Conservation (phyloP, 2,888 invertebrate species). For the Andrena bicolor region DNA sequence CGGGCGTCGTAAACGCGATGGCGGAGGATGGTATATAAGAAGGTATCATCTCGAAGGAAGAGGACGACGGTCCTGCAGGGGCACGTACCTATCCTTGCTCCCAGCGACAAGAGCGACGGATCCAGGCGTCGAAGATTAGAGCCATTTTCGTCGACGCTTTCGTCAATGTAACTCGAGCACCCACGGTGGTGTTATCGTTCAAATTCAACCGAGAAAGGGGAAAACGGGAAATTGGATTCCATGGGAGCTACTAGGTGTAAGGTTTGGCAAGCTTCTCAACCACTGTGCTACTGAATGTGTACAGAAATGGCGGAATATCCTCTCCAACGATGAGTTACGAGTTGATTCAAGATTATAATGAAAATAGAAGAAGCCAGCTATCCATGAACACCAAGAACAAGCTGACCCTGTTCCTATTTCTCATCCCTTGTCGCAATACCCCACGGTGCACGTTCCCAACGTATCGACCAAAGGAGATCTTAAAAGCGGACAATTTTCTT, state of each 20-base stretch:
- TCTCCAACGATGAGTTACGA: slow-evolving; percentile 4
- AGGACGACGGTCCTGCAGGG: slow-evolving; percentile 1
- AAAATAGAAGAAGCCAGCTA: background rate
- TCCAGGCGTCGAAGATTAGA: slow-evolving; percentile 65
- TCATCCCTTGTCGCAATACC: background rate
- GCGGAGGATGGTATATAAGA: slow-evolving; percentile 41
- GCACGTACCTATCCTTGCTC: slow-evolving; percentile 29
- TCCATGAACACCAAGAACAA: background rate
- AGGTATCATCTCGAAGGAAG: slow-evolving; percentile 44
- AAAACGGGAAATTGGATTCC: slow-evolving; percentile 5
- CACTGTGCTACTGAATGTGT: background rate
- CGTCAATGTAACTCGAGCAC: slow-evolving; percentile 54
- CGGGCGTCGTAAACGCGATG: slow-evolving; percentile 54
- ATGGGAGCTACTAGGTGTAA: background rate
- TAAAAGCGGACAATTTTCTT: background rate
- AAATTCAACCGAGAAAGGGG: slow-evolving; percentile 66
- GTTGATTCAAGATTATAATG: background rate
- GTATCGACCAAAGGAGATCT: background rate
- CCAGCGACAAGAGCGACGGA: slow-evolving; percentile 7
- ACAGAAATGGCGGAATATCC: background rate
- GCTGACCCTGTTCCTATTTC: background rate
- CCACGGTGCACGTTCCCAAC: too few species aligned
- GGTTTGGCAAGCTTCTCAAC: background rate
- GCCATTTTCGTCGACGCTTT: slow-evolving; percentile 59
- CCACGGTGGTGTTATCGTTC: slow-evolving; percentile 69